These are phyloP conservation scores for Diadumene lineata DNA, from an alignment of 92 coral and sea anemone species.

Conservation along the genomic window DNA sequence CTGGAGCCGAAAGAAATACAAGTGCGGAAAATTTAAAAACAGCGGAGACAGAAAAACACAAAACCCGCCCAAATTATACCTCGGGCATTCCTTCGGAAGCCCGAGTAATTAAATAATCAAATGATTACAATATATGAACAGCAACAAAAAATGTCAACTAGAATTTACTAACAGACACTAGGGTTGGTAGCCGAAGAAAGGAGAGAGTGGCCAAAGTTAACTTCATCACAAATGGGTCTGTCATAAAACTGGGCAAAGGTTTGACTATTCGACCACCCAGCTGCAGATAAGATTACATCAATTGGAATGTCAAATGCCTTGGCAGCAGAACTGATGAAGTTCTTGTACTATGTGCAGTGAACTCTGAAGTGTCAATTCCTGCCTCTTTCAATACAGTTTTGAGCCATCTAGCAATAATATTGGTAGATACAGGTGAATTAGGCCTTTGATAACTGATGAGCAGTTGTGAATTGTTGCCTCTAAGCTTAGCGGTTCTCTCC, in stretches of 20 bases:
- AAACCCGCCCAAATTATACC: too few species aligned
- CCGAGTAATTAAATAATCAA: too few species aligned
- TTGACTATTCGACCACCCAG: constrained; percentile 33
- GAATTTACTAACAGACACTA: too few species aligned
- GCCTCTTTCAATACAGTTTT: constrained; percentile 32
- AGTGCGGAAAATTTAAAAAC: too few species aligned
- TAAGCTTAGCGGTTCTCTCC: constrained; percentile 16
- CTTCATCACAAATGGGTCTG: too few species aligned
- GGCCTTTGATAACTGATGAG: constrained; percentile 15
- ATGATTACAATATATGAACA: too few species aligned
- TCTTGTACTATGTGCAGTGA: constrained; percentile 51
- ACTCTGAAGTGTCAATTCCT: constrained; percentile 49
- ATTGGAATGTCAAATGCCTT: constrained; percentile 28
- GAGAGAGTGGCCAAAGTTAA: too few species aligned
- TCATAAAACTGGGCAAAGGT: constrained; percentile 35
- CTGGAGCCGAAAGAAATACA: too few species aligned
- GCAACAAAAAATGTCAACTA: too few species aligned
- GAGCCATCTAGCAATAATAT: constrained; percentile 51
- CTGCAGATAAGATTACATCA: background rate
- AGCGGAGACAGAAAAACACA: too few species aligned
- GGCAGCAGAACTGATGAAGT: constrained; percentile 55
- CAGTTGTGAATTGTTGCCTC: constrained; percentile 28
- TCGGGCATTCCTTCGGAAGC: too few species aligned
- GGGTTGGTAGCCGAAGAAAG: too few species aligned
- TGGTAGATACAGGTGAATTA: constrained; percentile 37